A percentile compares a stretch with the other conserved stretches of the same genome.
Conservation (phyloP, 2,113 vertebrate genomes). For the Nycticorax nycticorax region DNA sequence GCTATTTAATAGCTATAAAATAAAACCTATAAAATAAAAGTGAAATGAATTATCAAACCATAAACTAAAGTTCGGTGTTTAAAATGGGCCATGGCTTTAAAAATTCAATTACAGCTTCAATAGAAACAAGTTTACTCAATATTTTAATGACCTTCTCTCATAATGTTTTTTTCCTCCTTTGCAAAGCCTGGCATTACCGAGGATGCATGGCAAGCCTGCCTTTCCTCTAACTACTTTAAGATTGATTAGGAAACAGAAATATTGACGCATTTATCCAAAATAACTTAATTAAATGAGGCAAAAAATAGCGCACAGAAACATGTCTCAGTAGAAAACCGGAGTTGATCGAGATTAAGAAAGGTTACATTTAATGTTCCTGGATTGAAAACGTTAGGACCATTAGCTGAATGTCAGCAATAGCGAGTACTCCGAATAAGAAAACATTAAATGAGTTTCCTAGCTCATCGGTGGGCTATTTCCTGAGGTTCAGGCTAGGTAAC, state of each 20-base stretch:
- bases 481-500: not conserved
- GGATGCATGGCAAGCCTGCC: not conserved
- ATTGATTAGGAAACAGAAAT: slow-evolving; percentile 63
- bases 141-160: slow-evolving; percentile 37
- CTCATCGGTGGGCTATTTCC: not conserved
- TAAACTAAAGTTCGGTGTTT: slow-evolving; percentile 53
- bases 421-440: not conserved
- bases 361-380: not conserved
- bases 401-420: not conserved
- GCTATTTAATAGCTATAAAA: slow-evolving; percentile 62
- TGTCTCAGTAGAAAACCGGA: not conserved
- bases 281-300: slow-evolving; percentile 38
- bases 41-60: slow-evolving; percentile 57
- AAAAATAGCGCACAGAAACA: slow-evolving; percentile 7
- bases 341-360: not conserved
- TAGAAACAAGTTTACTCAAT: slow-evolving; percentile 56
- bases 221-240: slow-evolving; percentile 45
- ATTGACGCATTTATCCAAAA: slow-evolving; percentile 58
- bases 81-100: slow-evolving; percentile 12
- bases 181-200: not conserved
- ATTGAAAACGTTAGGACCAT: not conserved
- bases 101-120: slow-evolving; percentile 51
- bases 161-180: not conserved
- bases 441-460: not conserved
- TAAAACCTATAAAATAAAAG: slow-evolving; percentile 60